Evolutionary conservation across 2,113 vertebrate genomes (phyloP).

Genomic region (Malaclemys terrapin): DNA sequence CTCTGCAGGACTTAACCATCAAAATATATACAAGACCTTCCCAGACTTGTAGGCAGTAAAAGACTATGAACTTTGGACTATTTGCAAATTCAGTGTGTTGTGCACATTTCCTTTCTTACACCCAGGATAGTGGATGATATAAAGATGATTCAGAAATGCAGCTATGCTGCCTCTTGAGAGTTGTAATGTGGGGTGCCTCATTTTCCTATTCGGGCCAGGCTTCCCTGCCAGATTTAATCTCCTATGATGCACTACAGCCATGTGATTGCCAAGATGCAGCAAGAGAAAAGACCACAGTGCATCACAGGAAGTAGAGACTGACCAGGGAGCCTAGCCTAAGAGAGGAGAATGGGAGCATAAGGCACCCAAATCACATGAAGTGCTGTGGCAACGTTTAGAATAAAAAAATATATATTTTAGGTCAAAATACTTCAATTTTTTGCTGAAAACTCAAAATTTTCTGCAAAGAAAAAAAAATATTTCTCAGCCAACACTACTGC

Average conservation of each 20-base stretch:
- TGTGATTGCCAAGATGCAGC: constrained; percentile 10
- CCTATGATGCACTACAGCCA: background rate
- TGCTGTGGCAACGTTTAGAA: background rate
- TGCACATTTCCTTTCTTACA: background rate
- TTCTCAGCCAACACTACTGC: background rate
- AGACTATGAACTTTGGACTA: background rate
- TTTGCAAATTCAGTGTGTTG: background rate
- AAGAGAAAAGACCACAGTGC: background rate
- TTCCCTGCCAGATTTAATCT: background rate
- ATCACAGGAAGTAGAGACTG: background rate
- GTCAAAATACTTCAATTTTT: constrained; percentile 3
- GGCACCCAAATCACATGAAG: background rate
- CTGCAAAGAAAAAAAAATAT: background rate
- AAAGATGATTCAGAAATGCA: background rate
- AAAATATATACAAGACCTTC: background rate
- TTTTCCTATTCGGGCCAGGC: background rate
- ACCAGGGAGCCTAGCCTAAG: background rate
- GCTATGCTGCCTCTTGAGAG: background rate
- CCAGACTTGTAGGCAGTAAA: background rate
- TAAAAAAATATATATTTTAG: background rate
- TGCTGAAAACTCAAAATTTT: background rate
- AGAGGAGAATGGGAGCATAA: background rate
- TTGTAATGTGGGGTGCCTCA: background rate
- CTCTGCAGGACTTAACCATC: background rate
- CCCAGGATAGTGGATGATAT: background rate